Evolutionary conservation across 2,797 vertebrate genomes (phyloP), one percentile per base, ranked within the genome.

Genomic region (Fistularia tabacaria): DNA sequence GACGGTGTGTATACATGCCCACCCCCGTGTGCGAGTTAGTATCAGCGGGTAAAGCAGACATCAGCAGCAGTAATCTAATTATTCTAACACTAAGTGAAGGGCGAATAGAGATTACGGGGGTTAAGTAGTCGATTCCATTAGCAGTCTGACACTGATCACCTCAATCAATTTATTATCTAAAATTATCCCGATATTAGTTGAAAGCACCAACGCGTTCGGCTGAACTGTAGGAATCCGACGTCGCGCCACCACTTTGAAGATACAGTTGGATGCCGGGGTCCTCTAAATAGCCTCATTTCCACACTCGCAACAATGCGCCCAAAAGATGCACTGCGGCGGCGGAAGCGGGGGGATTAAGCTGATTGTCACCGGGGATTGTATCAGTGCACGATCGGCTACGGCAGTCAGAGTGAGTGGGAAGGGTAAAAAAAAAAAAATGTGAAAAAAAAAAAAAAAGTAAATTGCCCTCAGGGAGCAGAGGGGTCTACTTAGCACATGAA

Each of bases 121-220:
- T 79, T 87, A 85, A 88, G 73, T 73, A 74, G 72, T 74, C 61
- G 72, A 80, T 90, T 84, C 85, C 82, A 88, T 90, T 88, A 85
- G 82, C 73, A 52, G 67, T 68, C 77, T 84, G 79, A 81, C 82
- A 81, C 82, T 74, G 74, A 80, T 82, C 79, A 76, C 72, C 80
- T 58, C 63, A 58, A 79, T 84, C 79, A 84, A 85, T 88, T 83
- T 73, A 89, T 89, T 88, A 83, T 80, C 74, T 76, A 69, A 78
- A 79, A 87, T 86, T 79, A 86, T 74, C 71, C 54, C 49, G 51
- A 80, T 81, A 83, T 77, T 67, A 65, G 62, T 51, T 62, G 52
- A 58, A 74, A 80, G 63, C 62, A 65, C 56, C 46, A 58, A 72
- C 57, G 51, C 41, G 74, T 68, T 73, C 64, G 36, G 36, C 44